phyloP scores from a whole-genome alignment of 1,140 invertebrate genomes.

The Atta texana region DNA sequence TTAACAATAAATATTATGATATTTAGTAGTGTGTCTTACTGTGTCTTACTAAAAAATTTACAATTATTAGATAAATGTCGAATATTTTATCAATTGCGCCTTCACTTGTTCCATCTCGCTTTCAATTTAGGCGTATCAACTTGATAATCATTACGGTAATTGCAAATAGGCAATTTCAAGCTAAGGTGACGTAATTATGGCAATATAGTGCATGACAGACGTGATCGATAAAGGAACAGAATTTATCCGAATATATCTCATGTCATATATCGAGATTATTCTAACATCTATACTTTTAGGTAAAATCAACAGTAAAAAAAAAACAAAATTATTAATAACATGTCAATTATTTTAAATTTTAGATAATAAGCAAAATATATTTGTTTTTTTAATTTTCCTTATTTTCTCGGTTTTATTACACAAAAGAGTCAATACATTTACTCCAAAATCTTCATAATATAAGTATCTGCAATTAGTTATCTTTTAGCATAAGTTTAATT shows the following conservation, averaged over 20 bases:
- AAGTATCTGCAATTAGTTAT: neutral
- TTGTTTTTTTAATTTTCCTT: neutral
- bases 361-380: neutral
- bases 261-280: neutral
- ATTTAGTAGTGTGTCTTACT: neutral
- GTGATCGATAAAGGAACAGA: neutral
- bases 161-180: constrained; percentile 23
- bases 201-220: constrained; percentile 6
- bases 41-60: neutral
- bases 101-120: neutral
- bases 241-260: neutral
- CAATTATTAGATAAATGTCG: neutral
- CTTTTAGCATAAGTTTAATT: neutral
- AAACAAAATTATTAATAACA: neutral
- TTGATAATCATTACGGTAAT: constrained; percentile 42
- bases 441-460: neutral
- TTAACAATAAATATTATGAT: neutral
- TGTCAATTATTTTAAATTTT: neutral
- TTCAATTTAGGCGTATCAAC: neutral
- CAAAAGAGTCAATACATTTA: neutral
- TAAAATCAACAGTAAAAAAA: neutral
- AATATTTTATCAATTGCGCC: neutral
- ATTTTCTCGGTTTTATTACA: neutral
- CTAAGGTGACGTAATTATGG: constrained; percentile 25
- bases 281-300: neutral